Conservation (phyloP, 2,113 vertebrate genomes). For the Bubo blakistoni region DNA sequence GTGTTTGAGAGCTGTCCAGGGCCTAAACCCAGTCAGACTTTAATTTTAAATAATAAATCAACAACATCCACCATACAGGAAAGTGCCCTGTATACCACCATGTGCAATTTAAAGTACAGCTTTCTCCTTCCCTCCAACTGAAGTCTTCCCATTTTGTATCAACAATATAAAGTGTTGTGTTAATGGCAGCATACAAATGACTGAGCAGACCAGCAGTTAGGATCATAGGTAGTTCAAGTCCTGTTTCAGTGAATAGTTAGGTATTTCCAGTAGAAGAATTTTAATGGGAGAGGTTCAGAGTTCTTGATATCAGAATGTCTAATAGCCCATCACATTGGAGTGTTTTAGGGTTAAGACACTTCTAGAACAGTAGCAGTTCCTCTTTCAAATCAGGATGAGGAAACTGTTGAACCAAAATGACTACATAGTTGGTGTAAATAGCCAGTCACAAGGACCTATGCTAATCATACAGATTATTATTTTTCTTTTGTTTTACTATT, state of each 20-base stretch:
- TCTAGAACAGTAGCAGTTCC: neutral
- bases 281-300: neutral
- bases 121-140: neutral
- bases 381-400: neutral
- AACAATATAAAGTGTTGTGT: neutral
- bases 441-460: neutral
- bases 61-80: neutral
- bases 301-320: neutral
- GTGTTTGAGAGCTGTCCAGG: neutral
- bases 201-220: neutral
- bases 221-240: neutral
- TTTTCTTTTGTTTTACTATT: neutral
- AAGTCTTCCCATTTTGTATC: neutral
- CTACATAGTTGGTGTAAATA: neutral
- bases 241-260: neutral
- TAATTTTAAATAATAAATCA: neutral
- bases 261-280: neutral
- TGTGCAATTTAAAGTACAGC: neutral
- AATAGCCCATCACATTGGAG: neutral
- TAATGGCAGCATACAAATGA: neutral
- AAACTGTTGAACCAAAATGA: neutral
- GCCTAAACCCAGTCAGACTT: neutral
- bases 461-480: neutral
- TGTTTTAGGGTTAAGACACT: neutral
- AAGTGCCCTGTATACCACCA: neutral